These are phyloP conservation scores for Lophius piscatorius DNA, from an alignment of 2,113 vertebrate species.

Conservation along the genomic window DNA sequence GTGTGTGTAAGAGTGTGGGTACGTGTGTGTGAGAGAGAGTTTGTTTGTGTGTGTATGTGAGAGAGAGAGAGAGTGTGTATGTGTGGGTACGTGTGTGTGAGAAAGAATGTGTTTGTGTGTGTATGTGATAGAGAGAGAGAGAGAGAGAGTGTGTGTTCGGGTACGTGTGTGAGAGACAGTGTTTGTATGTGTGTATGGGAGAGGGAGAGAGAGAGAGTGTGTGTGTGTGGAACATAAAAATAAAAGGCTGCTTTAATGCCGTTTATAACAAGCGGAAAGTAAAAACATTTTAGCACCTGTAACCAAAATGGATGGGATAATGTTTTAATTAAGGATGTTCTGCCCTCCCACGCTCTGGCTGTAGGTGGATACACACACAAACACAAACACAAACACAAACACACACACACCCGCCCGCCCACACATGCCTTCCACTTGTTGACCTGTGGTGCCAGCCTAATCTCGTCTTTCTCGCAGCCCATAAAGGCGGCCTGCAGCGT, in stretches of 20 bases:
- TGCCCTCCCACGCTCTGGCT: slow-evolving; percentile 23
- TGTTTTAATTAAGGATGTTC: slow-evolving; percentile 55
- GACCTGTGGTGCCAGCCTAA: slow-evolving; percentile 42
- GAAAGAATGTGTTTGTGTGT: not conserved
- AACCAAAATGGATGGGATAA: slow-evolving; percentile 25
- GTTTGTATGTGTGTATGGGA: slow-evolving; percentile 8
- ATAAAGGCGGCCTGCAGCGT: slow-evolving; percentile 50
- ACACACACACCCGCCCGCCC: slow-evolving; percentile 7
- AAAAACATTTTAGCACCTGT: slow-evolving; percentile 49
- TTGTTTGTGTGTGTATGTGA: too few relatives aligned
- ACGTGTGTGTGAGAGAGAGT: too few relatives aligned
- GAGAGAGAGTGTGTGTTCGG: slow-evolving; percentile 1
- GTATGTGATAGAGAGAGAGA: not conserved
- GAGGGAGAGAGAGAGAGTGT: not conserved
- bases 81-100: slow-evolving; percentile 16
- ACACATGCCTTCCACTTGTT: slow-evolving; percentile 51
- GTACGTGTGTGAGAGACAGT: slow-evolving; percentile 9
- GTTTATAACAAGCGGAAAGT: slow-evolving; percentile 35
- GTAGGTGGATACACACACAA: slow-evolving; percentile 15
- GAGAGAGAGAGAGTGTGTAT: too few relatives aligned
- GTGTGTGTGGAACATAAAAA: slow-evolving; percentile 34
- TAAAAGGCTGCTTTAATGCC: slow-evolving; percentile 33
- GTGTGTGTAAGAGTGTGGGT: too few relatives aligned
- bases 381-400: slow-evolving; percentile 8
- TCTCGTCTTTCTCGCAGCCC: slow-evolving; percentile 69